Evolutionary conservation across 2,797 vertebrate species (phyloP).

Genomic region (Enteromius treurensis): DNA sequence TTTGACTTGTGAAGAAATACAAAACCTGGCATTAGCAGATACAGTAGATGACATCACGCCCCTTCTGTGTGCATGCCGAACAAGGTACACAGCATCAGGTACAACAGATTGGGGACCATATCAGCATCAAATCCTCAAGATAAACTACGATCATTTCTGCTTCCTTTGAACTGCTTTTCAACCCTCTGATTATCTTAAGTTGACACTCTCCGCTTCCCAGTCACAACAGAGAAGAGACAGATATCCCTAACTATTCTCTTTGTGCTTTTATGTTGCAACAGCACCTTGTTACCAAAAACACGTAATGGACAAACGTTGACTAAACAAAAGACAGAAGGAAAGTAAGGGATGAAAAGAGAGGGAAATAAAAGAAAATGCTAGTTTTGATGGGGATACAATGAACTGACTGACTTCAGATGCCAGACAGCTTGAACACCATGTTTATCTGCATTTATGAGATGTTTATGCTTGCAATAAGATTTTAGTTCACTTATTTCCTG

Average conservation of each 20-base stretch:
- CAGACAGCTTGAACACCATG: not conserved
- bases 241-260: conserved; percentile 8
- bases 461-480: not conserved
- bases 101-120: not conserved
- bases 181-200: conserved; percentile 31
- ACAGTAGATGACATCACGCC: not conserved
- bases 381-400: not conserved
- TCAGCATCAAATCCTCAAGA: conserved; percentile 30
- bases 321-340: conserved; percentile 17
- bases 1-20: conserved; percentile 9
- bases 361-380: not conserved
- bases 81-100: not conserved
- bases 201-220: conserved; percentile 1
- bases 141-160: conserved; percentile 26
- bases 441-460: not conserved
- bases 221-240: not conserved
- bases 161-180: conserved; percentile 15
- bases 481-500: not conserved
- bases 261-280: conserved; percentile 22
- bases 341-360: not conserved
- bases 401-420: not conserved
- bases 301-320: not conserved
- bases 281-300: conserved; percentile 6
- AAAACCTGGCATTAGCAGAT: not conserved
- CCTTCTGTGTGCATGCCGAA: not conserved